Percentiles rank a stretch among this genome's conserved stretches.
These are phyloP conservation scores for Myotis vivesi DNA, from an alignment of 2,797 vertebrate species.

Conservation along the genomic window DNA sequence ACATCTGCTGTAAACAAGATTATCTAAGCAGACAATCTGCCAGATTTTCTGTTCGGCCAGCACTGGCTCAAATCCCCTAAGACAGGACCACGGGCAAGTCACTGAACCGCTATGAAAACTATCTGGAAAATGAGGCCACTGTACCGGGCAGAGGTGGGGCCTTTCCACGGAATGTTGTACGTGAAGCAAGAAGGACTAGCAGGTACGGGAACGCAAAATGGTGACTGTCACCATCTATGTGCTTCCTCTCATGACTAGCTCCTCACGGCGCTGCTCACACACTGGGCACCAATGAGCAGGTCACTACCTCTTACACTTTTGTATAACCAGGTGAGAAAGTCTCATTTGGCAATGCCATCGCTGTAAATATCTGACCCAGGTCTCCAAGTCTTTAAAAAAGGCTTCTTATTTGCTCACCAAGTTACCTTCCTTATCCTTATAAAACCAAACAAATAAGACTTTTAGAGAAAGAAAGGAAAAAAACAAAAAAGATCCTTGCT, in stretches of 20 bases:
- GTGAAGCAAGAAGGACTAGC: background rate
- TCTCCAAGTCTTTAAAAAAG: background rate
- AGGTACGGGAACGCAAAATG: background rate
- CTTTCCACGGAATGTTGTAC: fast-evolving
- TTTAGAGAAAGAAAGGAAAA: background rate
- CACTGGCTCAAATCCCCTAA: background rate
- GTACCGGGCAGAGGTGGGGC: background rate
- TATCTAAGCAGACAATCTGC: constrained; percentile 1
- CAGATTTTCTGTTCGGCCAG: background rate
- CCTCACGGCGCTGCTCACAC: background rate
- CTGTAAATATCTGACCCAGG: background rate
- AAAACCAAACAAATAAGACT: constrained; percentile 21
- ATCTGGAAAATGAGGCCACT: background rate
- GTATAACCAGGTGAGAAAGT: background rate
- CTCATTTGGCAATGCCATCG: background rate
- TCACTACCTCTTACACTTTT: background rate
- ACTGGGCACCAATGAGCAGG: fast-evolving
- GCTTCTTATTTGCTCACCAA: background rate
- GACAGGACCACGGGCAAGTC: background rate
- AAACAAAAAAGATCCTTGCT: background rate
- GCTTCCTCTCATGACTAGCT: background rate
- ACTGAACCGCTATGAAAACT: background rate
- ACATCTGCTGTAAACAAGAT: background rate
- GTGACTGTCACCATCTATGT: background rate
- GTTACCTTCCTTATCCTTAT: background rate